phyloP scores from a whole-genome alignment of 2,797 vertebrate species.

The Pagetopsis macropterus region DNA sequence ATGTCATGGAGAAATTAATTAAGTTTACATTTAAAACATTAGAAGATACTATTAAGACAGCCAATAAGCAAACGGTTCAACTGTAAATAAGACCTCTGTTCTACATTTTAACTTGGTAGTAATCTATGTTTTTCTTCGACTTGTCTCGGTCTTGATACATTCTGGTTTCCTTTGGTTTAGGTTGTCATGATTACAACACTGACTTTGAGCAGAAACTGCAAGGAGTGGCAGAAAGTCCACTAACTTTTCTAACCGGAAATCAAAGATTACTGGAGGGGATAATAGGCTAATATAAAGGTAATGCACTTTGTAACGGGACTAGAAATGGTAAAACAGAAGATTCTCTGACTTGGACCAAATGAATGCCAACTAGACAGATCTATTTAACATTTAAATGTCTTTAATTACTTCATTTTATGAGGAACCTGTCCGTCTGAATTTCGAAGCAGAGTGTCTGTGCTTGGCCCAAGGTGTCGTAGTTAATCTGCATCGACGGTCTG shows the following conservation, averaged over 20 bases:
- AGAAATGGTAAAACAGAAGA: conserved; percentile 65
- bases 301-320: conserved; percentile 41
- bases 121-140: no score
- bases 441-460: conserved; percentile 39
- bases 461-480: conserved; percentile 36
- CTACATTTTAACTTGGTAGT: no score
- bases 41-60: no score
- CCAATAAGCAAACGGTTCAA: no score
- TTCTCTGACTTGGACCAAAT: conserved; percentile 65
- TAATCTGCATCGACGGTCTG: conserved; percentile 34
- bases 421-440: conserved; percentile 58
- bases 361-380: conserved; percentile 69
- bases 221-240: conserved; percentile 10
- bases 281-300: conserved; percentile 34
- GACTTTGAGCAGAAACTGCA: conserved; percentile 1
- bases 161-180: no score
- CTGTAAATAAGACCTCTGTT: no score
- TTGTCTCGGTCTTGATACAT: no score
- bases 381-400: conserved; percentile 73
- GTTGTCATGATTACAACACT: no score
- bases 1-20: no score
- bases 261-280: conserved; percentile 17
- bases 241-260: conserved; percentile 31
- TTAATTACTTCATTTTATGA: conserved; percentile 64
- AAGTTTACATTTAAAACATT: no score